These are phyloP conservation scores for Lycorma delicatula DNA, from an alignment of 1,140 invertebrate species.

Conservation along the genomic window DNA sequence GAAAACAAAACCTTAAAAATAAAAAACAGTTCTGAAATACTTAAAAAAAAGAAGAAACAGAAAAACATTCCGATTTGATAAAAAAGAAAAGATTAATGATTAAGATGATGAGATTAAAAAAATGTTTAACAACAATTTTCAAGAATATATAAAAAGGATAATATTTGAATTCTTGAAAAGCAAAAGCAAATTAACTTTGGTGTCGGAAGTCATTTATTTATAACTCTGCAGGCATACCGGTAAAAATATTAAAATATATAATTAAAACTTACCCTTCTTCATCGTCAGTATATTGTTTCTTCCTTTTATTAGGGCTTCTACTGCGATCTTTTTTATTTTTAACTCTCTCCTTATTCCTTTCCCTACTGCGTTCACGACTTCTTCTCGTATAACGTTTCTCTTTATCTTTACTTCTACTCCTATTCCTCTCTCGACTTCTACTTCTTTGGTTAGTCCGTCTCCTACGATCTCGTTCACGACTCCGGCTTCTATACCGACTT, in stretches of 20 bases:
- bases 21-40: too few relatives aligned
- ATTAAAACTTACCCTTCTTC: too few relatives aligned
- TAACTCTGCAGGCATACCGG: too few relatives aligned
- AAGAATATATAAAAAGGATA: too few relatives aligned
- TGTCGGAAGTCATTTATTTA: too few relatives aligned
- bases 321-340: conserved; percentile 24
- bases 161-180: too few relatives aligned
- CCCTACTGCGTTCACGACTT: conserved; percentile 31
- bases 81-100: neutral
- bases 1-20: too few relatives aligned
- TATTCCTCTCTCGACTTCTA: conserved; percentile 28
- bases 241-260: too few relatives aligned
- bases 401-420: conserved; percentile 28
- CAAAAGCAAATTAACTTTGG: too few relatives aligned
- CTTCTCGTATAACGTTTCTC: conserved; percentile 27
- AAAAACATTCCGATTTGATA: too few relatives aligned
- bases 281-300: conserved; percentile 8
- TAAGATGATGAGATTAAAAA: neutral
- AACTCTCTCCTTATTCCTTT: conserved; percentile 26
- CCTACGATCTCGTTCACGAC: conserved; percentile 31
- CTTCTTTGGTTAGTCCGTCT: conserved; percentile 25
- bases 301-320: conserved; percentile 24
- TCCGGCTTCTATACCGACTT: conserved; percentile 29
- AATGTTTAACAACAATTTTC: too few relatives aligned
- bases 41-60: too few relatives aligned